Evolutionary conservation across 2,888 invertebrate species (phyloP), one percentile per base, ranked within the genome.

Genomic region (Meiosimyza decipiens): DNA sequence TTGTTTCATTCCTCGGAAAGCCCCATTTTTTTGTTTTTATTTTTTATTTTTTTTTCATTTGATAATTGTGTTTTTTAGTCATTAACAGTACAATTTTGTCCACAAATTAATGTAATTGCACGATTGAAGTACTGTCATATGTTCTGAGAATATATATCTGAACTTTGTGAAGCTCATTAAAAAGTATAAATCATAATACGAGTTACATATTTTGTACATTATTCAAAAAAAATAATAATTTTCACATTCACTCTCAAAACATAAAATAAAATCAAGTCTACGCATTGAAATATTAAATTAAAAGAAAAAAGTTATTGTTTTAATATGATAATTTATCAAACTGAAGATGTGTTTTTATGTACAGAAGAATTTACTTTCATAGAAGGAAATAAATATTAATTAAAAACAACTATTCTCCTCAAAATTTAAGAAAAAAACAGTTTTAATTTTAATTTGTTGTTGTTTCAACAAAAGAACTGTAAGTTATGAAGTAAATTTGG

Each of bases 401-500:
- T 63, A 59, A 72, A 54, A 71, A 54, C n/a, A 60, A 13, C 64
- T 73, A 73, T 22, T 40, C 15, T 62, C 12, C 54, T 66, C 40
- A 71, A 62, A 63, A 68, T 51, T 28, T 60, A 66, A 57, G 5
- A 51, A 47, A 54, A 22, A 33, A 54, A 57, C 22, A n/a, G n/a
- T 22, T 22, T n/a, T 13, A 28, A 60, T n/a, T 60, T 22, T 28
- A 13, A 13, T 13, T 49, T 47, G 22, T 40, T 47, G 15, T 40
- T 63, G 7, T 62, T 62, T 54, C 28, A 73, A 75, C 40, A 74
- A 77, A 78, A 72, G 75, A 75, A 76, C 75, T 73, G 73, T 74
- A 76, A 72, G 78, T 78, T 76, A 76, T 78, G 74, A 78, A 77
- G 73, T 73, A 76, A 78, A 76, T 75, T 76, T 65, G 51, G 59